Evolutionary conservation across 2,113 vertebrate genomes (phyloP).

Genomic region (Mustelus asterias): DNA sequence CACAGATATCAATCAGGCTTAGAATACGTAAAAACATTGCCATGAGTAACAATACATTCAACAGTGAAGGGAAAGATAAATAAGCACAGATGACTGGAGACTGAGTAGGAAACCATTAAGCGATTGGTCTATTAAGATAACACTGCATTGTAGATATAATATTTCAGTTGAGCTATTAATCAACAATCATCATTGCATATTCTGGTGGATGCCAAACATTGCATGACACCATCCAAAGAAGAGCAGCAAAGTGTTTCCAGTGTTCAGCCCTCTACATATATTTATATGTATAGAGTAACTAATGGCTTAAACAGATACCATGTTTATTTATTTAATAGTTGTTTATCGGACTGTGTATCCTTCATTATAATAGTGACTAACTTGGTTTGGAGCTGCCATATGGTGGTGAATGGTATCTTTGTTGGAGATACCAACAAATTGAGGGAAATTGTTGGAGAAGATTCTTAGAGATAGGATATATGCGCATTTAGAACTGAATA

Average conservation of each 20-base stretch:
- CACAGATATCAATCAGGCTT: no score
- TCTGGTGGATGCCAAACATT: background rate
- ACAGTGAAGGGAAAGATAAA: no score
- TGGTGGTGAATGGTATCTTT: background rate
- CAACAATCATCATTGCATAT: no score
- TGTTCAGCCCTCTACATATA: background rate
- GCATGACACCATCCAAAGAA: background rate
- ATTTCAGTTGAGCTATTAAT: background rate
- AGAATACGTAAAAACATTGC: no score
- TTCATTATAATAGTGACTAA: background rate
- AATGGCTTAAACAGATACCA: no score
- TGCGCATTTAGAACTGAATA: no score
- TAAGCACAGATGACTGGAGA: no score
- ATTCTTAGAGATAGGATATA: no score
- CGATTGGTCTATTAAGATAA: background rate
- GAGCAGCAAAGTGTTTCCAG: background rate
- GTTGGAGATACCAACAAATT: no score
- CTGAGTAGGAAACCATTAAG: no score
- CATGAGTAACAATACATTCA: no score
- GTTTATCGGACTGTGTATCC: background rate
- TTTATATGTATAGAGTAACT: background rate
- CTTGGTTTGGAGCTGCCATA: background rate
- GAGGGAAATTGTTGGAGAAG: no score
- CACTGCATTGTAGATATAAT: background rate
- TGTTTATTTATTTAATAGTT: background rate